A percentile compares a stretch with the other conserved stretches of the same genome.
Conservation (phyloP, 2,797 vertebrate species). For the Arnoldichthys spilopterus region DNA sequence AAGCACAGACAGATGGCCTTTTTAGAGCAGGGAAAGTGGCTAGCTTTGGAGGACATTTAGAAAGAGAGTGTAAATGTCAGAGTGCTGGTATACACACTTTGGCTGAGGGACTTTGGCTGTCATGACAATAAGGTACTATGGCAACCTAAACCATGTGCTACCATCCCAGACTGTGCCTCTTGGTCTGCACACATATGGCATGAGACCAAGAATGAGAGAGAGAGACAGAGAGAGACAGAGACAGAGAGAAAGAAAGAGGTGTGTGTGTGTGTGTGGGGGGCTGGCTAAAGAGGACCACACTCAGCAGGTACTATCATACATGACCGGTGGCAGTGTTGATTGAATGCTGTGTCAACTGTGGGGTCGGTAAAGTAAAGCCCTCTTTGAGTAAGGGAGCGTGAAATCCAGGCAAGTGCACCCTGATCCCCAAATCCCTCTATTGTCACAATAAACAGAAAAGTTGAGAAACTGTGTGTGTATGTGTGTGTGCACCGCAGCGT, state of each 20-base stretch:
- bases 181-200: not conserved
- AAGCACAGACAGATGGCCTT: constrained; percentile 34
- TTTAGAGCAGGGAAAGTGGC: constrained; percentile 23
- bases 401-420: constrained; percentile 70
- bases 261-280: no score
- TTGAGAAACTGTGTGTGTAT: constrained; percentile 49
- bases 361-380: constrained; percentile 61
- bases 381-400: constrained; percentile 67
- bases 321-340: constrained; percentile 54
- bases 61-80: constrained; percentile 40
- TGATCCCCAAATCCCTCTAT: constrained; percentile 70
- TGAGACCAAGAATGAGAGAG: not conserved
- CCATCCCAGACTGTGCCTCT: not conserved
- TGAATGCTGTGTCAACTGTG: constrained; percentile 44
- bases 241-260: no score
- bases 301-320: constrained; percentile 56
- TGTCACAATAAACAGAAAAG: constrained; percentile 70
- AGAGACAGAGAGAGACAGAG: constrained; percentile 31
- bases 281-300: not conserved
- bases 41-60: constrained; percentile 35
- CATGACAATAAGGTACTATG: constrained; percentile 50
- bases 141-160: constrained; percentile 32
- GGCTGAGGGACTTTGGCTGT: constrained; percentile 44
- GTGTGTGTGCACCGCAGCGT: constrained; percentile 35
- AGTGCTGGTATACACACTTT: constrained; percentile 55